Evolutionary conservation across 2,888 invertebrate genomes (phyloP).

Genomic region (Zelleria hepariella): DNA sequence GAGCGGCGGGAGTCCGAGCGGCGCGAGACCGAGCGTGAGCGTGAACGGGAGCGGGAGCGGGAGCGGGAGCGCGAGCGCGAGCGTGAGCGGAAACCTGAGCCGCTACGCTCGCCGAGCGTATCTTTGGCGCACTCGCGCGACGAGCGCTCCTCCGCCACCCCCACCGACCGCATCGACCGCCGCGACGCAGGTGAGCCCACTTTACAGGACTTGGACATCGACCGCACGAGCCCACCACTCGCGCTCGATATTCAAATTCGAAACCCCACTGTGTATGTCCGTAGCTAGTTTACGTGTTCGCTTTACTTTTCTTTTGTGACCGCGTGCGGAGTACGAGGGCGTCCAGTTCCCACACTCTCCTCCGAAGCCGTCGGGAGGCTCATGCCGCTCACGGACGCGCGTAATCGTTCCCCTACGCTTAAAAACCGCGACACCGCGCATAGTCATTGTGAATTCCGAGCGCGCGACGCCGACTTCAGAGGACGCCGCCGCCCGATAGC

Average conservation of each 20-base stretch:
- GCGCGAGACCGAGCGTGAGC: constrained; percentile 40
- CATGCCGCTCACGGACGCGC: constrained; percentile 56
- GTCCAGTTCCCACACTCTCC: constrained; percentile 44
- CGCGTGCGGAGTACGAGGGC: constrained; percentile 41
- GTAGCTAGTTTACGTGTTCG: constrained; percentile 57
- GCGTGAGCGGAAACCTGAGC: constrained; percentile 26
- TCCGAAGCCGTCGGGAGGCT: constrained; percentile 16
- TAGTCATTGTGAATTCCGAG: constrained; percentile 36
- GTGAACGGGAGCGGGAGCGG: constrained; percentile 24
- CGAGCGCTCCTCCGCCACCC: constrained; percentile 43
- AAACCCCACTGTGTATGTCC: constrained; percentile 24
- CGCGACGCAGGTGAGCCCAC: constrained; percentile 53
- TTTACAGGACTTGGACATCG: constrained; percentile 28
- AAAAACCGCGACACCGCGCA: constrained; percentile 13
- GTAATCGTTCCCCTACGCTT: constrained; percentile 33
- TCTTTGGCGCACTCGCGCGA: constrained; percentile 32
- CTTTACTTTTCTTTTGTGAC: constrained; percentile 34
- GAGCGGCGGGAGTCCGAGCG: constrained; percentile 51
- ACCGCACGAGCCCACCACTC: constrained; percentile 30
- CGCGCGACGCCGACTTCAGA: constrained; percentile 39
- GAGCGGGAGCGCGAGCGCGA: constrained; percentile 37
- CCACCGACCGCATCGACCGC: constrained; percentile 33
- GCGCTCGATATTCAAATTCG: constrained; percentile 27
- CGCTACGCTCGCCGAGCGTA: constrained; percentile 55
- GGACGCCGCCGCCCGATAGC: constrained; percentile 30